Base-by-base conservation (phyloP, 2,113 vertebrate species). In the Lagopus leucura region DNA sequence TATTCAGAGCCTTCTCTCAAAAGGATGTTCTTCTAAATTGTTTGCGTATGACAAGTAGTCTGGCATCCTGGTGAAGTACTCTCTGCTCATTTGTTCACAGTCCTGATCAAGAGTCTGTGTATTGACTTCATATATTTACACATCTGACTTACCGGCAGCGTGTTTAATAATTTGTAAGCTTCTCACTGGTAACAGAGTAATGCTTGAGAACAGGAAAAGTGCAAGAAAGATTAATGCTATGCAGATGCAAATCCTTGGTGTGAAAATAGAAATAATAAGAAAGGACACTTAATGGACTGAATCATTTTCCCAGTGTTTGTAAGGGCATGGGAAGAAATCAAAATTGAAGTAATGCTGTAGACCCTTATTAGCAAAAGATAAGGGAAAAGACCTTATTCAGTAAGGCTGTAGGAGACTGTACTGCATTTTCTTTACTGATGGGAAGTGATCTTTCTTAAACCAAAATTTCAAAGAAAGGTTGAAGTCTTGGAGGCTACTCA, bases 361-460 rank as follows among this genome's bases (percentile, higher is more conserved):
- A 73, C 50, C 60, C 32, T 82, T 64, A 83, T 58, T 93, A 90
- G 82, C 48, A 73, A 70, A 38, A 86, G 72, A 64, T 64, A 52
- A 45, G 34, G 87, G 71, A 50, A 80, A 74, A 86, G 80, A 88
- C 92, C 67, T 92, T 88, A 95, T 85, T 86, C 38, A 66, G 40
- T 63, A 48, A 74, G 45, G 27, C 48, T 77, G 42, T 64, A 66
- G 8, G 5, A 88, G 67, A 40, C 57, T 86, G 45, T 19, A 32
- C 36, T 85, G 30, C n/a, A 11, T 63, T 80, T 80, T 52, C 52
- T 70, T 86, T 86, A 71, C 36, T 71, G 55, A 36, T 1, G 0
- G 80, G 92, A 94, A 94, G 64, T 81, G 72, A 60, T 73, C 88
- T 91, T 81, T 88, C 73, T 92, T 85, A 58, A 90, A 43, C n/a